phyloP scores from a whole-genome alignment of 1,140 invertebrate genomes.

The Ectropis grisescens region DNA sequence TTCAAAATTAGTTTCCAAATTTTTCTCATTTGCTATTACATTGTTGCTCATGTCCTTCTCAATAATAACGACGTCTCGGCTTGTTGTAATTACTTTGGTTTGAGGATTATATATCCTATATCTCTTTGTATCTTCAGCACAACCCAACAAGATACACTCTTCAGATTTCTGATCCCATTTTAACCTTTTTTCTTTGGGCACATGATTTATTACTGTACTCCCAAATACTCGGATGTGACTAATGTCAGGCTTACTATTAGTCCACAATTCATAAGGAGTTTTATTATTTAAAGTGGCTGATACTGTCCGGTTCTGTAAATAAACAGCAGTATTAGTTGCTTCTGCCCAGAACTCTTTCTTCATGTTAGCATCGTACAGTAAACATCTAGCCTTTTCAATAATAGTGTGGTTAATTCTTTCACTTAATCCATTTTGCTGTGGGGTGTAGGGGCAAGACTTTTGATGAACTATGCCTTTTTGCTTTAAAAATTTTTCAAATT shows the following conservation, averaged over 20 bases:
- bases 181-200: constrained; percentile 13
- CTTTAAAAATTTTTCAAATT: background rate
- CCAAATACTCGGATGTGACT: constrained; percentile 35
- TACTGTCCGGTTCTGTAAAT: background rate
- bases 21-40: background rate
- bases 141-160: constrained; percentile 20
- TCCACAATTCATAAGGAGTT: constrained; percentile 43
- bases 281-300: background rate
- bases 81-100: constrained; percentile 20
- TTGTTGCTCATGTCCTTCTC: background rate
- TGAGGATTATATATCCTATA: constrained; percentile 27
- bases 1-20: too few species aligned
- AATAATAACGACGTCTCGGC: constrained; percentile 11
- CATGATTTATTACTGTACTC: constrained; percentile 12
- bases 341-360: background rate
- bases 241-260: constrained; percentile 26
- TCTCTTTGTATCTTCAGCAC: constrained; percentile 20
- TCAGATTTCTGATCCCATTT: constrained; percentile 16
- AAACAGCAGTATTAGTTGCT: background rate
- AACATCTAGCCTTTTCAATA: constrained; percentile 1
- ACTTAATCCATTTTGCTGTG: constrained; percentile 9
- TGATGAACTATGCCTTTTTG: constrained; percentile 6
- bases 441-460: constrained; percentile 1
- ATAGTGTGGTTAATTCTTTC: constrained; percentile 8
- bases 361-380: background rate